Conservation (phyloP, 2,888 invertebrate species). For the Acanthacorydalis orientalis region DNA sequence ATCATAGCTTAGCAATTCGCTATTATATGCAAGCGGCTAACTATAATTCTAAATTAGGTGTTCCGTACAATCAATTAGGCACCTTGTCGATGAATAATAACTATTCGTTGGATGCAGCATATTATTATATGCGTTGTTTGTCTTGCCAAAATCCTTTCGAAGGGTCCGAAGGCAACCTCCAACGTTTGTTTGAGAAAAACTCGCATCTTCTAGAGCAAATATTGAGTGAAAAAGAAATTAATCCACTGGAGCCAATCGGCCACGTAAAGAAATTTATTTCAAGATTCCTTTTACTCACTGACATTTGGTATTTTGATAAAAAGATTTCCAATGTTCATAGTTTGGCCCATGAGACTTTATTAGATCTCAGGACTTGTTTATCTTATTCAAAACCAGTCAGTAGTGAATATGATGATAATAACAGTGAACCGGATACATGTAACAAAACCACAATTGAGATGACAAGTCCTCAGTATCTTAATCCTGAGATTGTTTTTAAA, state of each 20-base stretch:
- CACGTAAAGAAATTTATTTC: constrained; percentile 31
- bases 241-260: constrained; percentile 23
- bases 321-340: constrained; percentile 46
- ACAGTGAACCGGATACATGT: constrained; percentile 31
- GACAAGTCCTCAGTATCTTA: constrained; percentile 37
- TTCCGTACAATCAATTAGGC: constrained; percentile 90
- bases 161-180: constrained; percentile 75
- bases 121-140: constrained; percentile 76
- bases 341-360: constrained; percentile 49
- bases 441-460: constrained; percentile 33
- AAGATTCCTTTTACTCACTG: constrained; percentile 38
- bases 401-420: constrained; percentile 32
- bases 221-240: constrained; percentile 19
- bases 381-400: constrained; percentile 30
- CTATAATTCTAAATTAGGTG: constrained; percentile 62
- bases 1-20: constrained; percentile 53
- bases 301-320: constrained; percentile 45
- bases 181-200: constrained; percentile 53
- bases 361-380: constrained; percentile 57
- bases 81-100: constrained; percentile 68
- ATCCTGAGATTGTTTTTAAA: constrained; percentile 60
- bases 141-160: constrained; percentile 68
- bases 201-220: constrained; percentile 39
- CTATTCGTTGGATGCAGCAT: constrained; percentile 73
- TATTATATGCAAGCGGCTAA: constrained; percentile 75